Conservation (phyloP, 2,888 invertebrate species). For the Campaea margaritaria region DNA sequence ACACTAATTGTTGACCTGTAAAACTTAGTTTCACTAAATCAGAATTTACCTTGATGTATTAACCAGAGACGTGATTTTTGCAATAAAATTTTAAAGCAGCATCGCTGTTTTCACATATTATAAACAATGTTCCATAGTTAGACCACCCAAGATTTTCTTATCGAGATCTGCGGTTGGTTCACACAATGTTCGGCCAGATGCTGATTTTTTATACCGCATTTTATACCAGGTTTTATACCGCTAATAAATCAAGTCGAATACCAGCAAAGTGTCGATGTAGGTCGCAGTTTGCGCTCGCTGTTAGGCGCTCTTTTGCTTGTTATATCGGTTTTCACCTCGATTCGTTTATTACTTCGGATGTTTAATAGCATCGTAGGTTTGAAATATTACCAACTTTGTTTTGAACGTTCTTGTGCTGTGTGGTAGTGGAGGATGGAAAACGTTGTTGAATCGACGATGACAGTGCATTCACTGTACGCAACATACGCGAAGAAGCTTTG, state of each 20-base stretch:
- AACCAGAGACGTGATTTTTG: constrained; percentile 40
- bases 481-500: no score
- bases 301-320: constrained; percentile 51
- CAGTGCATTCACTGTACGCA: no score
- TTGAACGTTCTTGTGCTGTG: no score
- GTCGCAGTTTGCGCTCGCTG: constrained; percentile 47
- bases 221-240: constrained; percentile 53
- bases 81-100: constrained; percentile 44
- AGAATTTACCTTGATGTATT: constrained; percentile 5
- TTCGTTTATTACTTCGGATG: constrained; percentile 50
- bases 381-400: no score
- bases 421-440: no score
- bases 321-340: constrained; percentile 54
- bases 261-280: constrained; percentile 69
- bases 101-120: constrained; percentile 43
- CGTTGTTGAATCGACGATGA: no score
- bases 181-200: constrained; percentile 66
- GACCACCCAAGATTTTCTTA: constrained; percentile 68
- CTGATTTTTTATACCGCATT: constrained; percentile 52
- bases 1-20: no score
- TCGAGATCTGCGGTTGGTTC: constrained; percentile 56
- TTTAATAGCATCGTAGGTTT: constrained; percentile 21
- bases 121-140: constrained; percentile 61
- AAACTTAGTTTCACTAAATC: no score
- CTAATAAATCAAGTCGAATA: constrained; percentile 72